A percentile compares a stretch with the other conserved stretches of the same genome.
phyloP scores from a whole-genome alignment of 2,113 vertebrate species.

The Mionectes macconnelli region DNA sequence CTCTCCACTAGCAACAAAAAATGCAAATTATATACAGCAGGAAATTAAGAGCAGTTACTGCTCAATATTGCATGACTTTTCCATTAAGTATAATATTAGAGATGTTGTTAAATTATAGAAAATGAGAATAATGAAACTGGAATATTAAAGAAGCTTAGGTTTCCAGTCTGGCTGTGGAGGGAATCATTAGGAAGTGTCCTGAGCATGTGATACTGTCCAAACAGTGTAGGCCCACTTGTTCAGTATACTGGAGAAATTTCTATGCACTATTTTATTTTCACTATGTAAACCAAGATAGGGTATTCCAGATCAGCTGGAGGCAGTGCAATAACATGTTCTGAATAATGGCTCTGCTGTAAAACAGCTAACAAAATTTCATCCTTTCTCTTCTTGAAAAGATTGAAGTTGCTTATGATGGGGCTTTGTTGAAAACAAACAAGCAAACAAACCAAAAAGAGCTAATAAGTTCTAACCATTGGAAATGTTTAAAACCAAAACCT shows the following conservation, averaged over 20 bases:
- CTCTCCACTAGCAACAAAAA: constrained; percentile 74
- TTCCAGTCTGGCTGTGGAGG: constrained; percentile 38
- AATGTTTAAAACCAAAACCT: background rate
- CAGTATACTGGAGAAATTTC: background rate
- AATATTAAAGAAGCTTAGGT: constrained; percentile 72
- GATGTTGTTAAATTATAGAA: constrained; percentile 83
- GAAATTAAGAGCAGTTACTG: constrained; percentile 85
- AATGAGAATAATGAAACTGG: constrained; percentile 76
- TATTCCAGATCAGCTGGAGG: constrained; percentile 17
- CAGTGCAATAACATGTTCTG: background rate
- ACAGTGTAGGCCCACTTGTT: background rate
- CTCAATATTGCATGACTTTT: constrained; percentile 87
- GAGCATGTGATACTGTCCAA: background rate
- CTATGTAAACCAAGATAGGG: background rate
- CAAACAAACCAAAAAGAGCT: background rate
- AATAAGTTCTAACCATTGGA: background rate
- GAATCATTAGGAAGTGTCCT: constrained; percentile 52
- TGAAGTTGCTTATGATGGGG: background rate
- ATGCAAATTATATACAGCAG: constrained; percentile 82
- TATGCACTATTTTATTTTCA: constrained; percentile 46
- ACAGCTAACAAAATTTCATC: background rate
- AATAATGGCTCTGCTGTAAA: constrained; percentile 31
- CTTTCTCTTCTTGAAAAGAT: background rate
- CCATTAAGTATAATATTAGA: constrained; percentile 81
- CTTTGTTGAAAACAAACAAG: background rate